Conservation (phyloP, 2,113 vertebrate genomes). For the Apaloderma vittatum region DNA sequence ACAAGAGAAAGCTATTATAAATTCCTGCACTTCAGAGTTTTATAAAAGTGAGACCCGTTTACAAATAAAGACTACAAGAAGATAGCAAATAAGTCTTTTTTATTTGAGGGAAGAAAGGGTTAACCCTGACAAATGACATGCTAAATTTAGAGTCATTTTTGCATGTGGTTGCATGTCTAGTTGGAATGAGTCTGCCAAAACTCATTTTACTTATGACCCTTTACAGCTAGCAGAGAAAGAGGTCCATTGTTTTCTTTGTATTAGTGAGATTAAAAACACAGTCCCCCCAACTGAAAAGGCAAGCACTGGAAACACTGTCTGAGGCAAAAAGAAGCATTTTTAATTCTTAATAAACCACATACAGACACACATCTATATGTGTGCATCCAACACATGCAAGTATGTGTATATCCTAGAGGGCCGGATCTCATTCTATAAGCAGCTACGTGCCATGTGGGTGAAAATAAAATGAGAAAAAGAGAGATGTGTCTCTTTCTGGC, state of each 20-base stretch:
- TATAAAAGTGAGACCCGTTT: not conserved
- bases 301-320: conserved; percentile 48
- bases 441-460: not conserved
- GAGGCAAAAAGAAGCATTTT: conserved; percentile 59
- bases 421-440: not conserved
- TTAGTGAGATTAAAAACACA: conserved; percentile 70
- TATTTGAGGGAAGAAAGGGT: conserved; percentile 55
- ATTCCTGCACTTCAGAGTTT: not conserved
- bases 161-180: conserved; percentile 71
- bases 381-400: conserved; percentile 16
- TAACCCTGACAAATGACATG: conserved; percentile 73
- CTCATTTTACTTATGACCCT: conserved; percentile 79
- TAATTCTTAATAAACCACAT: conserved; percentile 49
- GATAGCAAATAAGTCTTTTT: conserved; percentile 17
- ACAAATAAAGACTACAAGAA: conserved; percentile 7
- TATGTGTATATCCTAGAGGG: conserved; percentile 2
- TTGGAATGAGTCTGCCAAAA: conserved; percentile 68
- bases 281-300: conserved; percentile 65
- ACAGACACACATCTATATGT: conserved; percentile 27
- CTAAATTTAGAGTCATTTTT: conserved; percentile 76
- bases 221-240: conserved; percentile 79
- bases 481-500: not conserved
- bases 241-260: conserved; percentile 77
- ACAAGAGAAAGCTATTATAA: not conserved
- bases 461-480: conserved; percentile 1